These are phyloP conservation scores for Drosophila virilis DNA, from an alignment of 1,140 invertebrate species.

Conservation along the genomic window DNA sequence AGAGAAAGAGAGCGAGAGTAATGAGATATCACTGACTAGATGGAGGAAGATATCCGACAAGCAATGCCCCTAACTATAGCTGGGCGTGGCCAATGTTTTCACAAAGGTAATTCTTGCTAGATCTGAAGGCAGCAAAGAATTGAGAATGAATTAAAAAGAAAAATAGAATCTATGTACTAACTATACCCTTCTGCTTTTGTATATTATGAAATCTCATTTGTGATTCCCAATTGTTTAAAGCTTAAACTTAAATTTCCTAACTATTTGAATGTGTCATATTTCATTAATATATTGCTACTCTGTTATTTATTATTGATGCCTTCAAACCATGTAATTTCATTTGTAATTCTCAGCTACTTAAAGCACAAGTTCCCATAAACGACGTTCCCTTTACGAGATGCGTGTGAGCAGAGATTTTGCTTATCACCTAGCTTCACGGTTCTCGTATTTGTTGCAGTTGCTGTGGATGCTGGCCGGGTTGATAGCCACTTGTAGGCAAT, in stretches of 20 bases:
- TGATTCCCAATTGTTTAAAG: too few relatives aligned
- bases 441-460: conserved; percentile 4
- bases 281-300: background rate
- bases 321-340: background rate
- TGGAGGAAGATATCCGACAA: too few relatives aligned
- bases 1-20: too few relatives aligned
- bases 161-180: background rate
- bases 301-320: background rate
- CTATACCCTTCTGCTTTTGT: too few relatives aligned
- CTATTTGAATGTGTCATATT: background rate
- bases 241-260: too few relatives aligned
- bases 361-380: background rate
- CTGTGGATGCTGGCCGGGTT: conserved; percentile 18
- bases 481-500: conserved; percentile 47
- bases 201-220: too few relatives aligned
- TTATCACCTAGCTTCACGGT: conserved; percentile 39
- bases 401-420: background rate
- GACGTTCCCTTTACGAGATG: background rate
- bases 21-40: too few relatives aligned
- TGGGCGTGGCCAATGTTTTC: too few relatives aligned
- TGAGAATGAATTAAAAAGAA: too few relatives aligned
- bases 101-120: too few relatives aligned
- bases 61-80: too few relatives aligned
- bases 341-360: conserved; percentile 17
- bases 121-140: too few relatives aligned